These are phyloP conservation scores for Chrysomela aeneicollis DNA, from an alignment of 2,888 invertebrate genomes.

Conservation along the genomic window DNA sequence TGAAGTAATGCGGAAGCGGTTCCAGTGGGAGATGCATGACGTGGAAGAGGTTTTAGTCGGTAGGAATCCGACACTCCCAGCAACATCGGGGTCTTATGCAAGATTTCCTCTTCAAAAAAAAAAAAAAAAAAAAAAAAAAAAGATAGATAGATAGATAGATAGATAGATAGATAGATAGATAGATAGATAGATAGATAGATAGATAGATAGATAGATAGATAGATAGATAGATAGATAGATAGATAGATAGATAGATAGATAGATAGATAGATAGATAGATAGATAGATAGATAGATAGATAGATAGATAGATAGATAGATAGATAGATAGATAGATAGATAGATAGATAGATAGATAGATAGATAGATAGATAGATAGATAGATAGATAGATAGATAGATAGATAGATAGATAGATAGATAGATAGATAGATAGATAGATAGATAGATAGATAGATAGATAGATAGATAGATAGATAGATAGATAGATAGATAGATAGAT, in stretches of 20 bases:
- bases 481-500: neutral
- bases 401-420: neutral
- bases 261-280: neutral
- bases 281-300: neutral
- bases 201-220: neutral
- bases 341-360: neutral
- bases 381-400: neutral
- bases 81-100: too few species aligned
- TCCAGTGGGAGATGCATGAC: too few species aligned
- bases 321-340: neutral
- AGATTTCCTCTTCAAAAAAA: too few species aligned
- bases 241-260: neutral
- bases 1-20: too few species aligned
- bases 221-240: neutral
- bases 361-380: neutral
- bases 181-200: neutral
- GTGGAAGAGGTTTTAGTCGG: too few species aligned
- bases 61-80: too few species aligned
- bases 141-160: neutral
- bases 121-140: too few species aligned
- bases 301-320: neutral
- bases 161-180: neutral
- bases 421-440: neutral
- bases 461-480: neutral
- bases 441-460: neutral